phyloP scores from a whole-genome alignment of 2,888 invertebrate species.

The Laothoe populi region DNA sequence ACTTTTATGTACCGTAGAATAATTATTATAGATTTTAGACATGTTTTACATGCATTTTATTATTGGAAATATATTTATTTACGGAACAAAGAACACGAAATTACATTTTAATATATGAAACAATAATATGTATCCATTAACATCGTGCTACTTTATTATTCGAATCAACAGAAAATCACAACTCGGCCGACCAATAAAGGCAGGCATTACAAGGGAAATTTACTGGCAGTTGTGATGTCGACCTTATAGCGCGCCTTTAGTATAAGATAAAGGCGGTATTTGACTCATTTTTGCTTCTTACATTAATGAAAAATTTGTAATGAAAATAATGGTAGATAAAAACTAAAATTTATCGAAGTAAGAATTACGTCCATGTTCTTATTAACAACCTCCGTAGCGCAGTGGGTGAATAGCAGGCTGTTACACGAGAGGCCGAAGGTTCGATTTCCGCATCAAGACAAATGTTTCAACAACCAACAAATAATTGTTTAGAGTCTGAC shows the following conservation, averaged over 20 bases:
- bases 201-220: constrained; percentile 36
- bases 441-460: too few species aligned
- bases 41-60: background rate
- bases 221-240: constrained; percentile 35
- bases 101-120: constrained; percentile 25
- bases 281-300: constrained; percentile 18
- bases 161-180: constrained; percentile 38
- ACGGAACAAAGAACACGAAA: constrained; percentile 2
- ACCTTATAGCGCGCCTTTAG: constrained; percentile 31
- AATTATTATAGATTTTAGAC: too few species aligned
- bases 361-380: background rate
- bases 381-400: background rate
- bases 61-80: background rate
- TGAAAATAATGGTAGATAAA: constrained; percentile 4
- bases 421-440: too few species aligned
- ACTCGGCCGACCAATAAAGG: constrained; percentile 35
- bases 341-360: background rate
- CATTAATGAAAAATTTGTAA: constrained; percentile 18
- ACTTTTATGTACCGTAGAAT: too few species aligned
- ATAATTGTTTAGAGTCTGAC: too few species aligned
- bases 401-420: too few species aligned
- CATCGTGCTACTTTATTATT: constrained; percentile 34
- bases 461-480: too few species aligned
- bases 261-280: constrained; percentile 22
- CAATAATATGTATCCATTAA: constrained; percentile 29